Base-by-base conservation (phyloP, 1,140 invertebrate genomes). In the Drosophila sproati region DNA sequence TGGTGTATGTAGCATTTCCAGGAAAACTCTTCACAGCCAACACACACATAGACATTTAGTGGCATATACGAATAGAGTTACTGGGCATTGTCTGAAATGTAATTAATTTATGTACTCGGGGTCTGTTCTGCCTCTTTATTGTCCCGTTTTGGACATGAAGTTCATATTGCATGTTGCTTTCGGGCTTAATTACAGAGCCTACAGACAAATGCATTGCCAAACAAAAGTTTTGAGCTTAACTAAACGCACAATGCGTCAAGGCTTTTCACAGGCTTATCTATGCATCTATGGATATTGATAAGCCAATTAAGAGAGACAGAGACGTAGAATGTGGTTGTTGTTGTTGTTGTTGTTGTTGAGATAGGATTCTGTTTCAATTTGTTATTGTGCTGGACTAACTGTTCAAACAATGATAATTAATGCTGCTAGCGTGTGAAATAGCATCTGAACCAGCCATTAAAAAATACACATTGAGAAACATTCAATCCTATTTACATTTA, bases 81-180 rank as follows among this genome's bases (percentile, higher is more conserved):
- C 32, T 63, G 35, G 34, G 34, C 10, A 75, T 52, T 54, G 47
- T 47, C 12, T n/a, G 48, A 51, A 57, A 66, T 64, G 67, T 61
- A 75, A 82, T 82, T 82, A 72, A 71, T 59, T 67, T 61, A 56
- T 62, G 5, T 39, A 12, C 43, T 57, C 35, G 37, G 7, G 34
- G 32, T 32, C 5, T 31, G 37, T 10, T 39, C 37, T 72, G 41
- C 51, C 52, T 45, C 60, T 45, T 43, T 3, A 64, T 76, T 71
- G 48, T 66, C 4, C 35, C 51, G 39, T 8, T 3, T 0, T 43
- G 45, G n/a, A 47, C 8, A 12, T 20, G 28, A 51, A 47, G 52
- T 34, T 32, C 51, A 28, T 34, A 29, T 3, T 1, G 45, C 57
- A 28, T 50, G 34, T 39, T 50, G 45, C 47, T 37, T 62, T 28